Evolutionary conservation across 2,888 invertebrate species (phyloP), one percentile per base, ranked within the genome.

Genomic region (Brachyopa scutellaris): DNA sequence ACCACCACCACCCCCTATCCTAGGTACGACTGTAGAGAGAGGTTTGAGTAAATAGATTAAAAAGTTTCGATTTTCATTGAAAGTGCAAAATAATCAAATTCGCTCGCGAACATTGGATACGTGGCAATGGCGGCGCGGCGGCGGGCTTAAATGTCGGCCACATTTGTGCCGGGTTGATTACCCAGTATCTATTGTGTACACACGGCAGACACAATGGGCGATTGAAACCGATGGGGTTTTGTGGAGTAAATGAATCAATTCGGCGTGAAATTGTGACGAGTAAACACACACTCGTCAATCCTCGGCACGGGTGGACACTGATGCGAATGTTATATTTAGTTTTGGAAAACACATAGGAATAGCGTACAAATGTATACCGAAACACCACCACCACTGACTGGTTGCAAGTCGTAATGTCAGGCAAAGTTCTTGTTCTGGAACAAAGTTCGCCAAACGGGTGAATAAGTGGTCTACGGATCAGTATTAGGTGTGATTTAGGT

Each of bases 51-150:
- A 76, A 51, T 69, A 69, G 74, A 74, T 79, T 79, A 79, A 74
- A 74, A 76, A 69, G 49, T 80, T 80, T 69, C 62, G 29, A 40
- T 74, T 74, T 62, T 80, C 55, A 55, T 62, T 29, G 38, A 31
- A 69, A 80, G 62, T 55, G 74, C 61, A 26, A 69, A 49, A 64
- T 80, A 80, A 80, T 80, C 69, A 69, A 80, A 74, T 80, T 80
- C 69, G 47, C 40, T 49, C 38, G 19, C 19, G 19, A 69, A 53
- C 33, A 49, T 4, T 19, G 17, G 7, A n/a, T 21, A 31, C 2
- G 13, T 8, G 9, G 1, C 23, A 15, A 15, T 31, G 51, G 13
- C 3, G 31, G 9, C 9, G 9, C n/a, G n/a, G n/a, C 36, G 29
- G 11, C 38, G 8, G 15, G 21, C 59, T 19, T 57, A n/a, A n/a